Conservation (phyloP, 2,888 invertebrate species). For the Heliconius charithonia region DNA sequence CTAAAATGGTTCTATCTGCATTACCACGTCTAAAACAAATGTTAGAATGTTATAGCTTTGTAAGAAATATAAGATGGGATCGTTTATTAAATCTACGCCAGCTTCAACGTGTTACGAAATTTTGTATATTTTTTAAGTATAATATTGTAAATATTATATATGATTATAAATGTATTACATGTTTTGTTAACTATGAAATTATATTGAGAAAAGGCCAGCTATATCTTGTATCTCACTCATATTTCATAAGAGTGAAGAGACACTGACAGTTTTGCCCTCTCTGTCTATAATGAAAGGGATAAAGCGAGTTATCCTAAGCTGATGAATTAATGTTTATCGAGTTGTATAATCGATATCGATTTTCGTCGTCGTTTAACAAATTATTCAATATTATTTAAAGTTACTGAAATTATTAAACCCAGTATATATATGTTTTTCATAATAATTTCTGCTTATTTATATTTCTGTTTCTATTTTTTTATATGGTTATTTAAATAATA, state of each 20-base stretch:
- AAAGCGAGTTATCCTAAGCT: constrained; percentile 7
- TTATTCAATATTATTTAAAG: neutral
- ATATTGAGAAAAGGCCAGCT: neutral
- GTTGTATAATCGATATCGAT: neutral
- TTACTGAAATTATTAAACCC: neutral
- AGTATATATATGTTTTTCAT: neutral
- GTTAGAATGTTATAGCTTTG: constrained; percentile 16
- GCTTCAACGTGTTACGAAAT: constrained; percentile 4
- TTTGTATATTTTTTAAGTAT: constrained; percentile 20
- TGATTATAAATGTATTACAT: constrained; percentile 1
- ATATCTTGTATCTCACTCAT: neutral
- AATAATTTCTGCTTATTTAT: neutral
- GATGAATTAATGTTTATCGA: neutral
- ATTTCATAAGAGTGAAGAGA: constrained; percentile 1
- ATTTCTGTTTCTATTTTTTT: neutral
- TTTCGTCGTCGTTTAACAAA: neutral
- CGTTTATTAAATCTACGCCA: constrained; percentile 17
- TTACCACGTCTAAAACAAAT: constrained; percentile 17
- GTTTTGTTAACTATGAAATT: neutral
- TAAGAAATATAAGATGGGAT: neutral
- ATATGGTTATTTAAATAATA: neutral
- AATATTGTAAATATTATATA: constrained; percentile 22
- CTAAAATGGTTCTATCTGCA: too few relatives aligned
- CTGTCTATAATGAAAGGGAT: constrained; percentile 19
- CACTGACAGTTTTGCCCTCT: constrained; percentile 19